Conservation (phyloP, 2,888 invertebrate genomes). For the Nezara viridula region DNA sequence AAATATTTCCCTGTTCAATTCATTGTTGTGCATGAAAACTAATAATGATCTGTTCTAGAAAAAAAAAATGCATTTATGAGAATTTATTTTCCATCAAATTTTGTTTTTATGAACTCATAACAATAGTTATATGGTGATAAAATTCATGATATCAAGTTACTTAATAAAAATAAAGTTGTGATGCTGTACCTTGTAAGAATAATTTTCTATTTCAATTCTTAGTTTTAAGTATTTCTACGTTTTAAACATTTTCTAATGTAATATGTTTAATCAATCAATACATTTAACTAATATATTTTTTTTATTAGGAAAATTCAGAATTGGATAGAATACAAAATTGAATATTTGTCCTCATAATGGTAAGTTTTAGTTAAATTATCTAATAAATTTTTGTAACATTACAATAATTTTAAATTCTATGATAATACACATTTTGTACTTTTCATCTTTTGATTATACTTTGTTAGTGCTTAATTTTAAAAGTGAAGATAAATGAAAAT, state of each 20-base stretch:
- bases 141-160: too few relatives aligned
- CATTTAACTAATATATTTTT: background rate
- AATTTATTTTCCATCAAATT: too few relatives aligned
- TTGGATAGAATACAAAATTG: background rate
- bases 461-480: background rate
- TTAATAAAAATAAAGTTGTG: background rate
- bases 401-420: background rate
- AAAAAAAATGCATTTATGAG: too few relatives aligned
- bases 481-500: background rate
- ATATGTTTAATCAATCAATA: background rate
- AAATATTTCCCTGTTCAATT: too few relatives aligned
- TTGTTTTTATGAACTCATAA: too few relatives aligned
- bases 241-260: background rate
- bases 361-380: background rate
- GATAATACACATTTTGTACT: background rate
- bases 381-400: background rate
- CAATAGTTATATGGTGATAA: background rate
- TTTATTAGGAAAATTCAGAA: background rate
- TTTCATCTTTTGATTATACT: background rate
- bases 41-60: too few relatives aligned
- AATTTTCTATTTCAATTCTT: background rate
- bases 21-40: too few relatives aligned
- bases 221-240: background rate
- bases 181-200: background rate
- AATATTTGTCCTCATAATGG: background rate